Percentiles rank a stretch among this genome's conserved stretches.
These are phyloP conservation scores for Hemibagrus guttatus DNA, from an alignment of 2,797 vertebrate genomes.

Conservation along the genomic window DNA sequence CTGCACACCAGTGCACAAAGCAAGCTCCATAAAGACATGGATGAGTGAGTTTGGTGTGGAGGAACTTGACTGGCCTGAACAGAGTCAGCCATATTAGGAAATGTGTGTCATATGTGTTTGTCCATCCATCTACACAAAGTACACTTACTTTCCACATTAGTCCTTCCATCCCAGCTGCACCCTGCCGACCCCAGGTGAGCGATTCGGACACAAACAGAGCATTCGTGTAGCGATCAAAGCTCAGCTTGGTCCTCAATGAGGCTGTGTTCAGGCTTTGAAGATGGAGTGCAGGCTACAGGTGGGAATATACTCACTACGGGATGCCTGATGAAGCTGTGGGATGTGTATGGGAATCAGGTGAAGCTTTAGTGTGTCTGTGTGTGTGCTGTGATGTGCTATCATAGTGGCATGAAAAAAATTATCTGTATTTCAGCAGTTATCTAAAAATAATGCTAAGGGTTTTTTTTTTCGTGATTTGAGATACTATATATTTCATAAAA, in stretches of 20 bases:
- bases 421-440: neutral
- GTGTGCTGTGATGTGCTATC: neutral
- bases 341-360: slow-evolving; percentile 14
- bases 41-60: no score
- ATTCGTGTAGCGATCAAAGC: slow-evolving; percentile 49
- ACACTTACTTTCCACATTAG: slow-evolving; percentile 30
- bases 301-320: slow-evolving; percentile 33
- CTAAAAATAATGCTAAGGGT: neutral
- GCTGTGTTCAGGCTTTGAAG: slow-evolving; percentile 52
- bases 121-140: slow-evolving; percentile 53
- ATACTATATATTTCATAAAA: neutral
- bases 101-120: slow-evolving; percentile 41
- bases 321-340: slow-evolving; percentile 25
- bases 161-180: slow-evolving; percentile 57
- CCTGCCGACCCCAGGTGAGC: slow-evolving; percentile 50
- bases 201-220: slow-evolving; percentile 47
- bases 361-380: slow-evolving; percentile 5
- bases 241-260: slow-evolving; percentile 46
- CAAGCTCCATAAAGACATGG: no score
- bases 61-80: no score
- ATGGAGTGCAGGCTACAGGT: slow-evolving; percentile 36
- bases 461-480: neutral
- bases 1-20: no score
- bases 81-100: slow-evolving; percentile 31
- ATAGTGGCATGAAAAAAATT: neutral